Percentiles rank a stretch among this genome's conserved stretches.
phyloP scores from a whole-genome alignment of 2,113 vertebrate genomes.

The Hippopotamus amphibius region DNA sequence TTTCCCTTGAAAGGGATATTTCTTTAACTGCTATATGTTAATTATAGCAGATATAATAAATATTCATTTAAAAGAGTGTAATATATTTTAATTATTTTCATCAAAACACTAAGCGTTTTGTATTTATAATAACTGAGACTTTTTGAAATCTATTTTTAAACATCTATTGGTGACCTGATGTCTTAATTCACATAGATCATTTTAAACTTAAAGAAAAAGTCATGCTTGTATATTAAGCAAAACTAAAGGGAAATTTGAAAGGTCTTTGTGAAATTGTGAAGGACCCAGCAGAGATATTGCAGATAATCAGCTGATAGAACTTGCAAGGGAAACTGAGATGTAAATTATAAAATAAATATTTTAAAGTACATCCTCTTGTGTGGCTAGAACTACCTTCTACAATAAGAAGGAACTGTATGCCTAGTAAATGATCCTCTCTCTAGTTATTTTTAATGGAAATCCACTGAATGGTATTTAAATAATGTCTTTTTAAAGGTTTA shows the following conservation, averaged over 20 bases:
- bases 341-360: not conserved
- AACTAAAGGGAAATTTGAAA: not conserved
- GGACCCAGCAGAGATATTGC: not conserved
- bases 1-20: not conserved
- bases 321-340: not conserved
- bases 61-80: not conserved
- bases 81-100: not conserved
- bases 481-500: not conserved
- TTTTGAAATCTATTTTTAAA: not conserved
- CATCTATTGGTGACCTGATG: not conserved
- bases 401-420: not conserved
- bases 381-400: not conserved
- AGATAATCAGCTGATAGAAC: no score
- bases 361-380: not conserved
- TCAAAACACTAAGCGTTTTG: not conserved
- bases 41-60: not conserved
- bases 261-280: not conserved
- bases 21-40: not conserved
- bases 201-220: not conserved
- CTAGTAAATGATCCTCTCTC: not conserved
- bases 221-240: not conserved
- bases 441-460: not conserved
- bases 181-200: not conserved
- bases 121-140: not conserved
- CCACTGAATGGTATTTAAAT: not conserved